Percentiles rank a stretch among this genome's conserved stretches.
Conservation (phyloP, 2,888 invertebrate species). For the Trichogramma dendrolimi region DNA sequence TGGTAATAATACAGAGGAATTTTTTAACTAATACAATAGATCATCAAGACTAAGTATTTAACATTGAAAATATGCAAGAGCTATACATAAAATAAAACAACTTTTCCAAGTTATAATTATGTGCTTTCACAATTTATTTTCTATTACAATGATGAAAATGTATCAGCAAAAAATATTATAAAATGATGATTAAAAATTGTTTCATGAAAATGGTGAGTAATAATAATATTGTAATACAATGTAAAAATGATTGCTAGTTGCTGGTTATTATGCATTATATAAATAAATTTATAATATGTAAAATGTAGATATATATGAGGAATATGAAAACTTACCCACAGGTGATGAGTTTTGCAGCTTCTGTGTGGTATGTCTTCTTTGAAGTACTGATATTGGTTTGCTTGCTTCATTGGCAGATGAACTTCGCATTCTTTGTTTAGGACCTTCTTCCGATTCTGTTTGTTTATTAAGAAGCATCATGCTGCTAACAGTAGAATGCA, state of each 20-base stretch:
- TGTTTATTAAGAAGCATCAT: constrained; percentile 54
- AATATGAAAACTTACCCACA: constrained; percentile 42
- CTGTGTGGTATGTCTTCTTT: constrained; percentile 60
- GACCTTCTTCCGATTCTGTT: constrained; percentile 61
- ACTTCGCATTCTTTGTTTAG: constrained; percentile 64
- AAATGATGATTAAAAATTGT: constrained; percentile 24
- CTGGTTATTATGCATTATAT: constrained; percentile 5
- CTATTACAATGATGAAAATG: constrained; percentile 25
- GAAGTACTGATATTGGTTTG: constrained; percentile 59
- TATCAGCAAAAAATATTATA: constrained; percentile 27
- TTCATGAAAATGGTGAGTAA: constrained; percentile 18
- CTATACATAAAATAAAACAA: constrained; percentile 10
- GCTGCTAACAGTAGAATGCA: constrained; percentile 77
- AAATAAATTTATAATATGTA: background rate
- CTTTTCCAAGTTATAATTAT: constrained; percentile 23
- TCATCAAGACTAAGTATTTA: no score
- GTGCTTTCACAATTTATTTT: constrained; percentile 20
- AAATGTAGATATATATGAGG: background rate
- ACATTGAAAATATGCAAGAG: no score
- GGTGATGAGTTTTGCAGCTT: constrained; percentile 49
- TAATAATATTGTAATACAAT: constrained; percentile 20
- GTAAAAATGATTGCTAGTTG: constrained; percentile 19
- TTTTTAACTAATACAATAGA: no score
- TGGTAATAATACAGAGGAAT: no score
- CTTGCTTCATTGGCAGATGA: constrained; percentile 70